These are phyloP conservation scores for Solea solea DNA, from an alignment of 2,113 vertebrate species.

Conservation along the genomic window DNA sequence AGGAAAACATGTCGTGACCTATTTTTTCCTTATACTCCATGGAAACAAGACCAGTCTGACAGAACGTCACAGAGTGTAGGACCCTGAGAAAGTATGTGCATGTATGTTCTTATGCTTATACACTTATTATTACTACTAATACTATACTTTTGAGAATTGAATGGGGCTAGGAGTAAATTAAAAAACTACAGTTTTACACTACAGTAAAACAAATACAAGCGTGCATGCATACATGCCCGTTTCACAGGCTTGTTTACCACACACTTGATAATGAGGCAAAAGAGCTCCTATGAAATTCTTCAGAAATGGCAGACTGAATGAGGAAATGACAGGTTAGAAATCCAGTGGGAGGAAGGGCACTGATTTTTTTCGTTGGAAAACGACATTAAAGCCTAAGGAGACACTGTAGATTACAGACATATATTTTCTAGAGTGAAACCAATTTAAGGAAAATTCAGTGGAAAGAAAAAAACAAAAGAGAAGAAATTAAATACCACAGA, in stretches of 20 bases:
- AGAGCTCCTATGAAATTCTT: background rate
- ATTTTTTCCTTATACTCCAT: constrained; percentile 50
- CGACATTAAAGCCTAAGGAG: background rate
- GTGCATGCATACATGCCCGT: background rate
- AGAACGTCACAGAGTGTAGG: constrained; percentile 9
- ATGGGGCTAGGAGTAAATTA: background rate
- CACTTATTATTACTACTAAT: background rate
- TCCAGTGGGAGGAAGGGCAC: background rate
- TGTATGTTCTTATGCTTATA: background rate
- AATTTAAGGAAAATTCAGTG: background rate
- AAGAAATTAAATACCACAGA: background rate
- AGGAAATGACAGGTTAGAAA: constrained; percentile 43
- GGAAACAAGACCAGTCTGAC: constrained; percentile 48
- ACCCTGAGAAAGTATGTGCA: constrained; percentile 10
- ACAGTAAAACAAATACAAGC: background rate
- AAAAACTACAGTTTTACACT: background rate
- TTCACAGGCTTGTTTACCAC: constrained; percentile 27
- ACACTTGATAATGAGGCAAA: background rate
- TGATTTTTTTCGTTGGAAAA: constrained; percentile 21
- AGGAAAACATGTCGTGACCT: constrained; percentile 62
- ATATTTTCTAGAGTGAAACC: constrained; percentile 2
- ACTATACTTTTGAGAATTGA: background rate
- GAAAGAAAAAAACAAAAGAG: background rate
- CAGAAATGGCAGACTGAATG: constrained; percentile 49
- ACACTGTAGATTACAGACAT: background rate